Conservation (phyloP, 1,140 invertebrate genomes). For the Aradophagus sp. region DNA sequence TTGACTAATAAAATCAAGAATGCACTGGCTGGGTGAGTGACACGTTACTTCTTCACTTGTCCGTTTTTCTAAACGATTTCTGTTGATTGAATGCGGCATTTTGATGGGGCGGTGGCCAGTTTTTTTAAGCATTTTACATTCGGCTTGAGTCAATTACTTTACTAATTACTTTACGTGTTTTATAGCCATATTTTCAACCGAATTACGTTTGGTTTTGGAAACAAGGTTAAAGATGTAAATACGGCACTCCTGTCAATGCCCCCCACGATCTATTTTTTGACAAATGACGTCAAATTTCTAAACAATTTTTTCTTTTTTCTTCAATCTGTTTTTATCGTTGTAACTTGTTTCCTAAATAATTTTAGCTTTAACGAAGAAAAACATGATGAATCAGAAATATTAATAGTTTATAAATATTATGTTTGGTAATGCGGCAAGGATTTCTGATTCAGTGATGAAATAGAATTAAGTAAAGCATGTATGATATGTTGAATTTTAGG, state of each 20-base stretch:
- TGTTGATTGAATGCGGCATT: constrained; percentile 57
- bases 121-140: constrained; percentile 16
- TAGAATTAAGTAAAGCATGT: no score
- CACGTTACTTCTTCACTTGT: constrained; percentile 33
- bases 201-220: constrained; percentile 3
- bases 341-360: no score
- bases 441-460: no score
- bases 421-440: no score
- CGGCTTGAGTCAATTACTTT: no score
- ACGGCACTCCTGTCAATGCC: constrained; percentile 40
- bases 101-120: constrained; percentile 39
- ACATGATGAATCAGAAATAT: no score
- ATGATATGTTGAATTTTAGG: no score
- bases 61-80: constrained; percentile 48
- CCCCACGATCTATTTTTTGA: constrained; percentile 31
- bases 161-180: constrained; percentile 12
- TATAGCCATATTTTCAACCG: neutral
- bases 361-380: no score
- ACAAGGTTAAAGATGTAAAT: constrained; percentile 45
- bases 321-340: no score
- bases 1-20: constrained; percentile 96
- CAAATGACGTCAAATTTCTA: constrained; percentile 35
- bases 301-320: no score
- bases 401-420: no score
- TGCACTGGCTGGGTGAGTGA: constrained; percentile 92